Percentiles rank a stretch among this genome's conserved stretches.
These are phyloP conservation scores for Epizoanthus illoricatus DNA, from an alignment of 92 coral and sea anemone species.

Conservation along the genomic window DNA sequence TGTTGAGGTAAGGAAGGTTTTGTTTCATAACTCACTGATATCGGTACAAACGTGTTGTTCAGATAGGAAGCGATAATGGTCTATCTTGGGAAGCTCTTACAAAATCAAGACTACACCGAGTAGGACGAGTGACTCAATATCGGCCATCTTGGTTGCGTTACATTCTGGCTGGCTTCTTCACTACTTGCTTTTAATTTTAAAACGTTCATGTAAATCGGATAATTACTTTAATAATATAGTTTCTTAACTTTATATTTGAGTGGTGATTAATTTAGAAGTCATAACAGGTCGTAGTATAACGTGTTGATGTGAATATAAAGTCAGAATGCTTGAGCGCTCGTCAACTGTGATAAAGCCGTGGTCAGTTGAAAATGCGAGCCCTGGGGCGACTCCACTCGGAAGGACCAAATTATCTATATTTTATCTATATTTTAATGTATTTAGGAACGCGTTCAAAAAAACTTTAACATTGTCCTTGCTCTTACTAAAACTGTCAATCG, in stretches of 20 bases:
- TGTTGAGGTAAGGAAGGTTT: slow-evolving; percentile 13
- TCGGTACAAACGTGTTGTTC: not conserved
- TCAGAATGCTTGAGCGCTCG: no score
- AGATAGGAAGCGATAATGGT: not conserved
- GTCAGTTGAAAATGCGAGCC: no score
- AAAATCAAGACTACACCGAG: no score
- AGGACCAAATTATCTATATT: no score
- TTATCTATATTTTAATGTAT: no score
- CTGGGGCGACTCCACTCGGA: no score
- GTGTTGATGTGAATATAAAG: no score
- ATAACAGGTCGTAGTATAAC: not conserved
- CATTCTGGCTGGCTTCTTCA: not conserved
- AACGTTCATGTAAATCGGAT: not conserved
- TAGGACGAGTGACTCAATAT: not conserved
- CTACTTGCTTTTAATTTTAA: not conserved
- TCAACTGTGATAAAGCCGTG: no score
- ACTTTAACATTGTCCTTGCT: no score
- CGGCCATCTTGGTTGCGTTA: slow-evolving; percentile 10
- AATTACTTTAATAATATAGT: not conserved
- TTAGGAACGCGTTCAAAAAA: no score
- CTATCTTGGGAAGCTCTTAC: not conserved
- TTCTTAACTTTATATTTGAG: not conserved
- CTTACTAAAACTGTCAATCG: no score
- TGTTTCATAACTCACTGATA: not conserved
- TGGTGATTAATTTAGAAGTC: not conserved